Evolutionary conservation across 2,888 invertebrate genomes (phyloP).

Genomic region (Hirtodrosophila histrioides): DNA sequence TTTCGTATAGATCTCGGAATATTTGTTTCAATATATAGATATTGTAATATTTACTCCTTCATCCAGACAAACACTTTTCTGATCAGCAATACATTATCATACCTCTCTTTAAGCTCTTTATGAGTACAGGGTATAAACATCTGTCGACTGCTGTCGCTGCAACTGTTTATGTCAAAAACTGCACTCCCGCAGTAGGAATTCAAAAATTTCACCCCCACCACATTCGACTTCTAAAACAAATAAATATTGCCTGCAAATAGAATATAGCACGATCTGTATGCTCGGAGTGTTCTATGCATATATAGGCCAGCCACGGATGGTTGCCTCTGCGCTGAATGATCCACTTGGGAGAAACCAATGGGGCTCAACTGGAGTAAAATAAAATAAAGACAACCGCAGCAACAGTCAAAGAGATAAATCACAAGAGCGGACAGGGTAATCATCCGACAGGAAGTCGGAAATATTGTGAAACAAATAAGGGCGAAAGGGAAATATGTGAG

Average conservation of each 20-base stretch:
- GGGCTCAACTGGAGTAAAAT: background rate
- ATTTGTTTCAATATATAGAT: too few species aligned
- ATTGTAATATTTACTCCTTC: too few species aligned
- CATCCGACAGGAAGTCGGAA: slow-evolving; percentile 46
- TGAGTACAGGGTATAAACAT: slow-evolving; percentile 29
- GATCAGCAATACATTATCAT: too few species aligned
- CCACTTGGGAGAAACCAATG: too few species aligned
- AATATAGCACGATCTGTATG: slow-evolving; percentile 12
- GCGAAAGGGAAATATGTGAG: background rate
- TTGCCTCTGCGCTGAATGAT: too few species aligned
- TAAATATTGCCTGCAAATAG: slow-evolving; percentile 62
- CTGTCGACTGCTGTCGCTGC: slow-evolving; percentile 36
- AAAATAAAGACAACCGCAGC: slow-evolving; percentile 13
- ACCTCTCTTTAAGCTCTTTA: too few species aligned
- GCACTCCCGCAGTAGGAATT: slow-evolving; percentile 19
- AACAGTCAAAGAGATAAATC: slow-evolving; percentile 42
- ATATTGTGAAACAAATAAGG: slow-evolving; percentile 30
- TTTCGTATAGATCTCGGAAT: too few species aligned
- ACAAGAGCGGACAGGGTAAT: slow-evolving; percentile 19
- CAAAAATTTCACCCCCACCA: slow-evolving; percentile 11
- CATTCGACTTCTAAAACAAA: slow-evolving; percentile 46
- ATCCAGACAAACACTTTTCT: too few species aligned
- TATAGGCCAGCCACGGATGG: background rate
- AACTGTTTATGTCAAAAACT: slow-evolving; percentile 53
- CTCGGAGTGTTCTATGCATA: background rate